phyloP scores from a whole-genome alignment of 2,888 invertebrate genomes.

The Seira sanloemensis region DNA sequence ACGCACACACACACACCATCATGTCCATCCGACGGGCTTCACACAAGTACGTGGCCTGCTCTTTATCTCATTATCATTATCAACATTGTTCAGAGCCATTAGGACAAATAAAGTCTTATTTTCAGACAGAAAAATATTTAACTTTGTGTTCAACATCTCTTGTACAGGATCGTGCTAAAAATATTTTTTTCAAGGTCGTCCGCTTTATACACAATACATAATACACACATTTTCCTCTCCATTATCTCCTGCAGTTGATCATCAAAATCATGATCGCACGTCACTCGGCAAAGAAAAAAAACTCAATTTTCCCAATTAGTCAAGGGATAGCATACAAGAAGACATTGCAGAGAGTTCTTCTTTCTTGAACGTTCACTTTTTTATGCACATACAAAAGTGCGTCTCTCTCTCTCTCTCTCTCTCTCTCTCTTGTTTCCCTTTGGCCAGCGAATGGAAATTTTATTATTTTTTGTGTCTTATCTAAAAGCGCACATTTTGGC shows the following conservation, averaged over 20 bases:
- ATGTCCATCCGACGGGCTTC: background rate
- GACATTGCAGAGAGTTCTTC: no score
- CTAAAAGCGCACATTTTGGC: no score
- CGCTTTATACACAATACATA: constrained; percentile 39
- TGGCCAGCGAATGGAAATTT: no score
- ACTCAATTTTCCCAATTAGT: constrained; percentile 53
- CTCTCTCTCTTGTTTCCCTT: no score
- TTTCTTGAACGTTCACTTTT: no score
- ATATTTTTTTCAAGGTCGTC: constrained; percentile 48
- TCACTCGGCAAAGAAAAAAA: constrained; percentile 38
- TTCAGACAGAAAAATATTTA: background rate
- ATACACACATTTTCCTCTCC: constrained; percentile 16
- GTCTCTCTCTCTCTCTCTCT: no score
- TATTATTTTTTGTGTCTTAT: no score
- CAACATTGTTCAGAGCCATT: background rate
- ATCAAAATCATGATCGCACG: constrained; percentile 30
- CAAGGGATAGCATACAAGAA: constrained; percentile 42
- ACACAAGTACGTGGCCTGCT: background rate
- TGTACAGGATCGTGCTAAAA: background rate
- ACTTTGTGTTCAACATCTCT: background rate
- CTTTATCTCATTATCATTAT: constrained; percentile 15
- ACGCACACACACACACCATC: background rate
- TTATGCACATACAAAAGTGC: no score
- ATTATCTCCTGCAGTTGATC: background rate
- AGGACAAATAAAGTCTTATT: background rate